Evolutionary conservation across 2,888 invertebrate species (phyloP), one percentile per base, ranked within the genome.

Genomic region (Melieria crassipennis): DNA sequence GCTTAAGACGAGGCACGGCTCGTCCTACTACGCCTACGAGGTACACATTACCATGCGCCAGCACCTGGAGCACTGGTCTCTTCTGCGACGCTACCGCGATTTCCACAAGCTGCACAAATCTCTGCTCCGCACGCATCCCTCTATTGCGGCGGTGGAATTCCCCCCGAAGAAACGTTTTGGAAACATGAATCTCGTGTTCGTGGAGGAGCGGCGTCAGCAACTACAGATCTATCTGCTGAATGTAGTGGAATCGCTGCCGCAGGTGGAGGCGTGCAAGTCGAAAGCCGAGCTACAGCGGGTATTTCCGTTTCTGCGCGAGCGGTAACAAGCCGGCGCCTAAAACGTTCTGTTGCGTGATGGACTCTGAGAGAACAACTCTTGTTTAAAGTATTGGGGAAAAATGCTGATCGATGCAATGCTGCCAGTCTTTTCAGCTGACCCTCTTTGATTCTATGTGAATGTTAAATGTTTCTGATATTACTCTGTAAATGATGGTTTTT

Each of bases 161-260:
- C 98, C 98, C 7, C 97, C 96, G 1, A 98, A 98, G 87, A 98
- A 97, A 88, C 93, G 95, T 71, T 90, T 98, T 79, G 94, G 97
- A 46, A 97, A 96, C 87, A 95, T 95, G 90, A 94, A 94, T 85
- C 91, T 93, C 0, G 90, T 91, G 75, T 90, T 98, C 83, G 98
- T 98, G 46, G 97, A 98, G 85, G 92, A 93, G 76, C 89, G 98
- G 70, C 91, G 98, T 16, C 90, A 92, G 80, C 91, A 93, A 74
- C 88, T 98, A 71, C 97, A 98, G 86, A 91, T 92, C 71, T 98
- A 97, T 88, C 88, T 98, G 75, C 90, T 97, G 62, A 92, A 95
- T 83, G 89, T 97, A 30, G 89, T 97, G 72, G 91, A 94, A 75
- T 91, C 93, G 78, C 90, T 95, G 85, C 92, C 94, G 0, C 93